Conservation (phyloP, 2,888 invertebrate genomes). For the Molorchus minor region DNA sequence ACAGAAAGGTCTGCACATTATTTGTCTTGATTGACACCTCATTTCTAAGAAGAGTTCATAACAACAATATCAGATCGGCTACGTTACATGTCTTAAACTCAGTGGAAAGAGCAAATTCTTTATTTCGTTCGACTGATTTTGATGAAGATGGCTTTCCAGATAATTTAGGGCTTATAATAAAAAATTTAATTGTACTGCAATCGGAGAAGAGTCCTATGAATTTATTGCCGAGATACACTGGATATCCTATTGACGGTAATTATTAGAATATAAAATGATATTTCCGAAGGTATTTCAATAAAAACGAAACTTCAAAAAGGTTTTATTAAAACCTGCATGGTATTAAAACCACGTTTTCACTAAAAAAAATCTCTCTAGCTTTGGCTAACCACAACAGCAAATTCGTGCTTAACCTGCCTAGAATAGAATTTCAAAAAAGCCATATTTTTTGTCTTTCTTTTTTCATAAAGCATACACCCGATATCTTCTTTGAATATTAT, state of each 20-base stretch:
- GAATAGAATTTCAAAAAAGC: too few relatives aligned
- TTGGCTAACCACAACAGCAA: too few relatives aligned
- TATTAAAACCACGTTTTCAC: too few relatives aligned
- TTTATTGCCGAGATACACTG: slow-evolving; percentile 58
- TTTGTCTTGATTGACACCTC: slow-evolving; percentile 65
- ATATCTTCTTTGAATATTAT: too few relatives aligned
- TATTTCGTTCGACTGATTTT: slow-evolving; percentile 67
- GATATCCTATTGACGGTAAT: slow-evolving; percentile 59
- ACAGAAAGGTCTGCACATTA: slow-evolving; percentile 60
- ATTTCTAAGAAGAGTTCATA: slow-evolving; percentile 63
- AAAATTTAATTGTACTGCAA: slow-evolving; percentile 64
- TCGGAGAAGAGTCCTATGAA: slow-evolving; percentile 62
- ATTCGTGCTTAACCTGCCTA: too few relatives aligned
- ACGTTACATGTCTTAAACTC: slow-evolving; percentile 64
- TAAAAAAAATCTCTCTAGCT: too few relatives aligned
- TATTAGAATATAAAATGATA: slow-evolving; percentile 57
- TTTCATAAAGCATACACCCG: too few relatives aligned
- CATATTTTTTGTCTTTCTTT: too few relatives aligned
- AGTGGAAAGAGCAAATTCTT: slow-evolving; percentile 65
- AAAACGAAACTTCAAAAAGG: too few relatives aligned
- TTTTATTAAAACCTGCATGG: too few relatives aligned
- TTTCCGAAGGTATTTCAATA: neutral
- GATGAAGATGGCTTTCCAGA: slow-evolving; percentile 66
- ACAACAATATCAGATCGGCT: slow-evolving; percentile 63
- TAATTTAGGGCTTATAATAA: slow-evolving; percentile 67